Evolutionary conservation across 2,113 vertebrate species (phyloP).

Genomic region (Pyrgilauda ruficollis): DNA sequence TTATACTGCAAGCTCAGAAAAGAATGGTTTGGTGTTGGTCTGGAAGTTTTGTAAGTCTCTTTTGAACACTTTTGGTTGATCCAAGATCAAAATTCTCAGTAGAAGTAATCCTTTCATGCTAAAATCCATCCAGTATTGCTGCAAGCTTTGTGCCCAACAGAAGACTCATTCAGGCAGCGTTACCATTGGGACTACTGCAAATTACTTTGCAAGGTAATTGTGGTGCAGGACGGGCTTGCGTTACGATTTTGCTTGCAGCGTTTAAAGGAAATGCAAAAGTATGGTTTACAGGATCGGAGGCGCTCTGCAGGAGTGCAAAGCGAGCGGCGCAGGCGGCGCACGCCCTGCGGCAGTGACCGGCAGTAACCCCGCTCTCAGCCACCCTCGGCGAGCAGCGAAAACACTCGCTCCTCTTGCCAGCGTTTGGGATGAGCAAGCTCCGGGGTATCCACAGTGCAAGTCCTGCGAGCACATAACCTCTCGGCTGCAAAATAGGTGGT

Average conservation of each 20-base stretch:
- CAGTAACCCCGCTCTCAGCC: slow-evolving; percentile 66
- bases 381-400: not conserved
- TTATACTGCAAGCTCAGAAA: not conserved
- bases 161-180: not conserved
- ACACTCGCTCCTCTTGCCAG: not conserved
- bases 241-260: not conserved
- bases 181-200: not conserved
- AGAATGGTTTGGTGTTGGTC: not conserved
- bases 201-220: not conserved
- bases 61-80: not conserved
- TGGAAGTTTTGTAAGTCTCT: not conserved
- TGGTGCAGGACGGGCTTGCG: not conserved
- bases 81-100: not conserved
- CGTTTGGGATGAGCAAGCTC: not conserved
- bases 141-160: not conserved
- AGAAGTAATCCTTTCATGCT: not conserved
- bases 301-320: not conserved
- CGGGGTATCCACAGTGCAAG: not conserved
- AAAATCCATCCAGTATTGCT: not conserved
- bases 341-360: slow-evolving; percentile 43
- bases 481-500: not conserved
- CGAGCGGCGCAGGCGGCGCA: not conserved
- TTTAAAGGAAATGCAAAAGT: not conserved
- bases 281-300: not conserved
- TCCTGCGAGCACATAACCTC: not conserved